phyloP scores from a whole-genome alignment of 1,140 invertebrate species.

The Camponotus floridanus region DNA sequence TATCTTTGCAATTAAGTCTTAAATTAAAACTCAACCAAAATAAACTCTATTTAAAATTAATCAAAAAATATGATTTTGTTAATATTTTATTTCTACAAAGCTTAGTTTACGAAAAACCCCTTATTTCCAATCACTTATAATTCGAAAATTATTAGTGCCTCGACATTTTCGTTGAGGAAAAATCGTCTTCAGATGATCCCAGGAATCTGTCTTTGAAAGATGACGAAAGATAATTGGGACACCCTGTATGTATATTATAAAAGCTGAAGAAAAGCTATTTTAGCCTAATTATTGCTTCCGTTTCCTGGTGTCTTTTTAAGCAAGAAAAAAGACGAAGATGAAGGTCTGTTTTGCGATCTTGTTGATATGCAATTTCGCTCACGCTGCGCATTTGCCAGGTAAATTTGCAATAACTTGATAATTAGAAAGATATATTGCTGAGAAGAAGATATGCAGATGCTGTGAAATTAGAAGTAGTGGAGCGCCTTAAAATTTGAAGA shows the following conservation, averaged over 20 bases:
- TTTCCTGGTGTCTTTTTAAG: not conserved
- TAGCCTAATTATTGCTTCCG: not conserved
- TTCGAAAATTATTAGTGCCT: too few species aligned
- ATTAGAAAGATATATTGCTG: not conserved
- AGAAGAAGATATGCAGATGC: not conserved
- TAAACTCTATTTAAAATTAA: too few species aligned
- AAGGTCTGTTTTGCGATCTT: conserved; percentile 20
- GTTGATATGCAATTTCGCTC: not conserved
- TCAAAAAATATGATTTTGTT: too few species aligned
- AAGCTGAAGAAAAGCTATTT: not conserved
- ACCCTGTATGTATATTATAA: conserved; percentile 44
- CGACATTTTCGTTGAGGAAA: too few species aligned
- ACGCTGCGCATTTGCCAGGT: conserved; percentile 12
- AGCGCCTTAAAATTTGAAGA: not conserved
- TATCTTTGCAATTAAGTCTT: too few species aligned
- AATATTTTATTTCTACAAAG: too few species aligned
- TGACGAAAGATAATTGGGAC: too few species aligned
- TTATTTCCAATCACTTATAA: too few species aligned
- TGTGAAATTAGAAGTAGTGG: not conserved
- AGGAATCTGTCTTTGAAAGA: too few species aligned
- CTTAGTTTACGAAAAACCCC: too few species aligned
- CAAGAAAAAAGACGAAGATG: conserved; percentile 22
- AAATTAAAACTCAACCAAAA: too few species aligned
- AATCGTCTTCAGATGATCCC: too few species aligned
- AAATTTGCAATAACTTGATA: not conserved